A percentile compares a stretch with the other conserved stretches of the same genome.
phyloP scores from a whole-genome alignment of 2,888 invertebrate genomes.

The Rhabditoides inermis region DNA sequence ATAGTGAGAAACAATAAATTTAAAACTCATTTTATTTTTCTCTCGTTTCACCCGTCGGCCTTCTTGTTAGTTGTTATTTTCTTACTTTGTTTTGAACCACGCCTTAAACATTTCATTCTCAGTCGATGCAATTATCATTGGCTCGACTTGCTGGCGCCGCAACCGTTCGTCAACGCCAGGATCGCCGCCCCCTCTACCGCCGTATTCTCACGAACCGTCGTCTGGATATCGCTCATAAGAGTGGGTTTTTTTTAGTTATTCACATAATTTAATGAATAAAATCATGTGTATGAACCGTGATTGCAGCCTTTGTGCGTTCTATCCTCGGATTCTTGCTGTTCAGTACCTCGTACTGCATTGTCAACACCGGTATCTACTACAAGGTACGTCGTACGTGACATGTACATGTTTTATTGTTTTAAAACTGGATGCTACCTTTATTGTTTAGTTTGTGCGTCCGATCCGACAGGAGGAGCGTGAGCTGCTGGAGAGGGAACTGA shows the following conservation, averaged over 20 bases:
- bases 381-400: slow-evolving; percentile 13
- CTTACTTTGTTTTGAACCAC: too few species aligned
- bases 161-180: slow-evolving; percentile 28
- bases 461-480: slow-evolving; percentile 42
- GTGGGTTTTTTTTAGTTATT: slow-evolving; percentile 17
- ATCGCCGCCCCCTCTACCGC: slow-evolving; percentile 46
- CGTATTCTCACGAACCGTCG: slow-evolving; percentile 47
- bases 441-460: slow-evolving; percentile 31
- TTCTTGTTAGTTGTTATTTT: too few species aligned
- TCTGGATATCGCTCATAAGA: slow-evolving; percentile 45
- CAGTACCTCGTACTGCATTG: slow-evolving; percentile 39
- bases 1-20: too few species aligned
- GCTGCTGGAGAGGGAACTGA: slow-evolving; percentile 41
- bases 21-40: too few species aligned
- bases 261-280: not conserved
- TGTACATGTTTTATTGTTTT: not conserved
- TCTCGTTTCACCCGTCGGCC: too few species aligned
- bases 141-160: too few species aligned
- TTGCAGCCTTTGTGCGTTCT: slow-evolving; percentile 37
- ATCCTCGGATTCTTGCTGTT: slow-evolving; percentile 43
- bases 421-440: not conserved
- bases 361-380: slow-evolving; percentile 44
- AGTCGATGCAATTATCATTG: too few species aligned
- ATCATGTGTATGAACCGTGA: not conserved
- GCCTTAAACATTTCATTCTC: too few species aligned